phyloP scores from a whole-genome alignment of 2,113 vertebrate species.

The Hucho hucho region DNA sequence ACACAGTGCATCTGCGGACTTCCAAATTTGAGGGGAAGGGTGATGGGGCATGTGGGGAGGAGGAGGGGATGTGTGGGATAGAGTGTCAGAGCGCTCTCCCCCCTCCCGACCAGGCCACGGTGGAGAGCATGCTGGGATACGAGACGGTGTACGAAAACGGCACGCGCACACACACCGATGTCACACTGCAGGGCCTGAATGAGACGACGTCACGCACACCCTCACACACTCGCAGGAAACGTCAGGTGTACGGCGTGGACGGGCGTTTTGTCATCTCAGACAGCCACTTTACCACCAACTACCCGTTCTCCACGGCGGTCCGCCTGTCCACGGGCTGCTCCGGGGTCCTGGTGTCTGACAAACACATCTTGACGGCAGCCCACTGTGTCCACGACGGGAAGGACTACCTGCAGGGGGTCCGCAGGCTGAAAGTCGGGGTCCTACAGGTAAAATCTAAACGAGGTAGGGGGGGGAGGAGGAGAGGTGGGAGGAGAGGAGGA shows the following conservation, averaged over 20 bases:
- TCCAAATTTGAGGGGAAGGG: slow-evolving; percentile 66
- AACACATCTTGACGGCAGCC: slow-evolving; percentile 87
- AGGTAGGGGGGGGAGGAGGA: slow-evolving; percentile 23
- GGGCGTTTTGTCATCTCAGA: slow-evolving; percentile 90
- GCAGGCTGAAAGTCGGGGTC: slow-evolving; percentile 81
- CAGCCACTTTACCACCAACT: slow-evolving; percentile 80
- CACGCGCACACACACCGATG: slow-evolving; percentile 80
- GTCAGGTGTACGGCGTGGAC: slow-evolving; percentile 87
- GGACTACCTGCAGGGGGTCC: slow-evolving; percentile 79
- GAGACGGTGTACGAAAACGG: slow-evolving; percentile 89
- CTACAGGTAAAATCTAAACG: slow-evolving; percentile 77
- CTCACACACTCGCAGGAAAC: slow-evolving; percentile 63
- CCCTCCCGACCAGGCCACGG: slow-evolving; percentile 68
- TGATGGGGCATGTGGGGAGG: slow-evolving; percentile 36
- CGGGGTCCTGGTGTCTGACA: slow-evolving; percentile 83
- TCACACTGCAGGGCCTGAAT: slow-evolving; percentile 66
- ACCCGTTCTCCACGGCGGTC: slow-evolving; percentile 86
- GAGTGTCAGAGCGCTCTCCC: slow-evolving; percentile 81
- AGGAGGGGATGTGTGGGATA: slow-evolving; percentile 78
- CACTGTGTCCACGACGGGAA: slow-evolving; percentile 87
- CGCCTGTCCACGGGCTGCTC: slow-evolving; percentile 91
- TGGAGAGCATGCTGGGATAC: slow-evolving; percentile 84
- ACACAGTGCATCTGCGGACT: slow-evolving; percentile 72
- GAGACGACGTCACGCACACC: neutral
- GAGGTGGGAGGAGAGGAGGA: neutral